Conservation (phyloP, 2,797 vertebrate genomes). For the Channa striata region DNA sequence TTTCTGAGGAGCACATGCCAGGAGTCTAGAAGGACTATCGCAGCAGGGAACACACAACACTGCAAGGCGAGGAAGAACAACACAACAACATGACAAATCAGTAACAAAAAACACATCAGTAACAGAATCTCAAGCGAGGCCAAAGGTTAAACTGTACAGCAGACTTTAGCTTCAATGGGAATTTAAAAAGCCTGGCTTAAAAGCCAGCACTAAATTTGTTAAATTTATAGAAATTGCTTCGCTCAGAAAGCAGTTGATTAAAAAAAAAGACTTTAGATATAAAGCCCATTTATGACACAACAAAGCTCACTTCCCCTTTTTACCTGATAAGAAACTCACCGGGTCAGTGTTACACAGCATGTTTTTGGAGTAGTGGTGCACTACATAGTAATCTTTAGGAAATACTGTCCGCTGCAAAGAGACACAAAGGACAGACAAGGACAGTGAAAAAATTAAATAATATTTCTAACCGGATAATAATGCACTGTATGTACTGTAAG, state of each 20-base stretch:
- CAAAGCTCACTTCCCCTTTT: slow-evolving; percentile 10
- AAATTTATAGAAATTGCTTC: not conserved
- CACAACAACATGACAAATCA: slow-evolving; percentile 22
- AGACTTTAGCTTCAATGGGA: not conserved
- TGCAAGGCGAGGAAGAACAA: slow-evolving; percentile 49
- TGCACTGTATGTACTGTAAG: too few relatives aligned
- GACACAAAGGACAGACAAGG: slow-evolving; percentile 20
- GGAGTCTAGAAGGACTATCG: slow-evolving; percentile 79
- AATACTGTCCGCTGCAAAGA: slow-evolving; percentile 80
- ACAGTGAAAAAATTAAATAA: not conserved
- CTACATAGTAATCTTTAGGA: slow-evolving; percentile 83
- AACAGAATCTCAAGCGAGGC: not conserved
- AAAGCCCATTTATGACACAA: not conserved
- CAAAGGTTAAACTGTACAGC: not conserved
- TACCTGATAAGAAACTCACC: slow-evolving; percentile 73
- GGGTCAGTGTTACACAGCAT: slow-evolving; percentile 80
- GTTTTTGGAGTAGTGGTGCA: slow-evolving; percentile 78
- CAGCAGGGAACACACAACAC: slow-evolving; percentile 85
- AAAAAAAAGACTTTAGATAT: not conserved
- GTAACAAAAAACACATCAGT: slow-evolving; percentile 40
- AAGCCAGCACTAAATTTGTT: not conserved
- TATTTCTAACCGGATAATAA: too few relatives aligned
- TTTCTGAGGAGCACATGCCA: slow-evolving; percentile 79
- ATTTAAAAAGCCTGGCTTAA: not conserved
- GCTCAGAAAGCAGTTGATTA: not conserved